Evolutionary conservation across 1,140 invertebrate species (phyloP).

Genomic region (Ceratina calcarata): DNA sequence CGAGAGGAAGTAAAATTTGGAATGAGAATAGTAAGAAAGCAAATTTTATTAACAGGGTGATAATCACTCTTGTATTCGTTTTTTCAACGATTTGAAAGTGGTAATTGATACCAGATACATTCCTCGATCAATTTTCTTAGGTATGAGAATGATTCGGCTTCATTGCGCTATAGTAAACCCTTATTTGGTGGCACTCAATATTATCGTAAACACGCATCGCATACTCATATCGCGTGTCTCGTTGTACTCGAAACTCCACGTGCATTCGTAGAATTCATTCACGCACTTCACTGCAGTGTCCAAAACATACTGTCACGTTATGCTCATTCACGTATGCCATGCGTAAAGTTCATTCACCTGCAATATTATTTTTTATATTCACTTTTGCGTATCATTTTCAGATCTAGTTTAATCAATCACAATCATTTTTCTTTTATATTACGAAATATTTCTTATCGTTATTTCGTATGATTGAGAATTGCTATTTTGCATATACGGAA

Average conservation of each 20-base stretch:
- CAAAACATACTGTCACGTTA: slow-evolving; percentile 1
- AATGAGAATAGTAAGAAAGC: no score
- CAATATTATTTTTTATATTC: no score
- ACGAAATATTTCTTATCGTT: background rate
- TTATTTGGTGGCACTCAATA: background rate
- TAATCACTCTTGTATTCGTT: no score
- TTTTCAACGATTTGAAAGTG: background rate
- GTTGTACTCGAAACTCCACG: slow-evolving; percentile 3
- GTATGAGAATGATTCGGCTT: background rate
- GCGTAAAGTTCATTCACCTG: background rate
- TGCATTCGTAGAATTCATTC: slow-evolving; percentile 16
- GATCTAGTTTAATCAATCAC: no score
- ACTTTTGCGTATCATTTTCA: no score
- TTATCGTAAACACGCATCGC: slow-evolving; percentile 2
- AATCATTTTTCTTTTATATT: no score
- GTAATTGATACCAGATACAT: background rate
- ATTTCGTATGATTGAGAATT: no score
- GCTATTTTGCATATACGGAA: no score
- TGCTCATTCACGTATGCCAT: background rate
- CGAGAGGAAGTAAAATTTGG: no score
- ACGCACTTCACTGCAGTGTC: background rate
- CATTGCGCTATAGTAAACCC: background rate
- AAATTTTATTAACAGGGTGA: no score
- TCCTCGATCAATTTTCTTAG: no score
- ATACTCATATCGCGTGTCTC: background rate